A percentile compares a stretch with the other conserved stretches of the same genome.
These are phyloP conservation scores for Cyprinodon variegatus DNA, from an alignment of 2,113 vertebrate genomes.

Conservation along the genomic window DNA sequence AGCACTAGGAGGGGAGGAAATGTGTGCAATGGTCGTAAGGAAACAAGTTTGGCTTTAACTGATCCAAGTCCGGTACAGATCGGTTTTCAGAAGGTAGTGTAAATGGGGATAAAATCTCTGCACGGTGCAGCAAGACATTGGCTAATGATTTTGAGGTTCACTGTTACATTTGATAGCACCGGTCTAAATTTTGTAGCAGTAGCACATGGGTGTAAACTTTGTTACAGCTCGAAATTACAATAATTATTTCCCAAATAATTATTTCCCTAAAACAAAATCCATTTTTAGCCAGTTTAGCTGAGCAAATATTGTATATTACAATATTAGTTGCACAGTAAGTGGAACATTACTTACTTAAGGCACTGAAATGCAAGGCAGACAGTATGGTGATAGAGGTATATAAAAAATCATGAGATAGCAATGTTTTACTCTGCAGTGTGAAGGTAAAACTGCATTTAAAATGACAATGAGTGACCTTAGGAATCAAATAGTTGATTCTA, in stretches of 20 bases:
- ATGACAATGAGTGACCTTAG: conserved; percentile 10
- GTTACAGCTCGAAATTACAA: not conserved
- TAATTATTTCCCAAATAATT: not conserved
- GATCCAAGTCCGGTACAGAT: not conserved
- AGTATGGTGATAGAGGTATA: not conserved
- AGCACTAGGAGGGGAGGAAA: too few species aligned
- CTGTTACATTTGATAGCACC: not conserved
- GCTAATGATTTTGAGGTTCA: not conserved
- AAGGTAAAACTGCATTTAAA: not conserved
- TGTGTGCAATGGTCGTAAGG: too few species aligned
- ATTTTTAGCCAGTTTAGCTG: not conserved
- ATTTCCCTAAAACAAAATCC: not conserved
- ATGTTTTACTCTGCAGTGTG: not conserved
- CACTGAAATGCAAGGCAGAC: too few species aligned
- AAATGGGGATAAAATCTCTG: not conserved
- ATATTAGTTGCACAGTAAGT: not conserved
- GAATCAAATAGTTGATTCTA: conserved; percentile 30
- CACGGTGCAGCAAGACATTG: not conserved
- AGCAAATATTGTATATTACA: not conserved
- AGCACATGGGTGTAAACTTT: not conserved
- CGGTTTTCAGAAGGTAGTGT: too few species aligned
- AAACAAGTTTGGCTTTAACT: too few species aligned
- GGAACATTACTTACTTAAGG: not conserved
- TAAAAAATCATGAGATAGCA: not conserved
- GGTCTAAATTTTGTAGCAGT: not conserved